Base-by-base conservation (phyloP, 2,113 vertebrate species). In the Lepisosteus osseus region DNA sequence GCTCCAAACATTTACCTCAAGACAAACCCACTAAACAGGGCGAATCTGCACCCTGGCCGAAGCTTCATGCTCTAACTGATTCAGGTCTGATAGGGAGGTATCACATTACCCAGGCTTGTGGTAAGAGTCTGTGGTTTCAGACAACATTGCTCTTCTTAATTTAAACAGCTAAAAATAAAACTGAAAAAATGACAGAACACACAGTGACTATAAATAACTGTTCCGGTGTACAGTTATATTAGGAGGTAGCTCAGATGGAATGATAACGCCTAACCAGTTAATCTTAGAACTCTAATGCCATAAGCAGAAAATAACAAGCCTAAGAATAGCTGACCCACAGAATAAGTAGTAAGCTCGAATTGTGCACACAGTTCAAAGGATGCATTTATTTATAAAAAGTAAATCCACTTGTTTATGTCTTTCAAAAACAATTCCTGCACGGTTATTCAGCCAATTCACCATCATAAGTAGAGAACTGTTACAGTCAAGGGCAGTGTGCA, bases 261-360 rank as follows among this genome's bases (percentile, higher is more conserved):
- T 90, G 96, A 98, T 96, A 97, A 95, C 88, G 92, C 94, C 93
- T 93, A 96, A 88, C 92, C 85, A 86, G 89, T 95, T 98, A 97
- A 98, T 97, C 96, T 98, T 97, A 98, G 95, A 94, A 90, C 92
- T 89, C 94, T 93, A 84, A 95, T 96, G 93, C 95, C 94, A 95
- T 94, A 93, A 96, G 93, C 94, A 94, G 91, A 94, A 97, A 98
- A 98, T 99, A 98, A 94, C 92, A 80, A 85, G 83, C 86, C 96
- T 95, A 98, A 97, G 95, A 97, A 99, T 98, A 99, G 95, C 95
- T 96, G 97, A 97, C 96, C 97, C 94, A 95, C 90, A 93, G 91
- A 95, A 95, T 93, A 95, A 90, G 90, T 90, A 90, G 93, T 88
- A 85, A 92, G 92, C 90, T 90, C 80, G 85, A 90, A 87, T 69